Base-by-base conservation (phyloP, 1,140 invertebrate species). In the Pseudomyrmex sp. region DNA sequence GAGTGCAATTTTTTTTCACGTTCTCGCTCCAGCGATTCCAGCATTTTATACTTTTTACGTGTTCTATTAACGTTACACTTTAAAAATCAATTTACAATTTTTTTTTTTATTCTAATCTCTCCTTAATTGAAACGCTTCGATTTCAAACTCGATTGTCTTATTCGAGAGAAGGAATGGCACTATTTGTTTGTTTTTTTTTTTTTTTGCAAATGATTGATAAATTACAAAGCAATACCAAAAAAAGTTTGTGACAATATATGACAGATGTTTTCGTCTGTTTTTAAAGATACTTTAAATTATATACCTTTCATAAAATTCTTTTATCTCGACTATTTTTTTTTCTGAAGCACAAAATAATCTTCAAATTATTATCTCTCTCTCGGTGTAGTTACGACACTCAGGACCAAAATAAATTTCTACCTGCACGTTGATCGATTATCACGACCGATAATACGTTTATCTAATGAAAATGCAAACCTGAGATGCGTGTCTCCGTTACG, bases 381-480 rank as follows among this genome's bases (percentile, higher is more conserved):
- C 35, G 35, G 35, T 35, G 1, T 35, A 35, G 35, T 35, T 59
- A 15, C 66, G 54, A 5, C 5, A 79, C 10, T 58, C 69, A 26
- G 2, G 44, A 15, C 15, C 1, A 8, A 80, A 56, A 50, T 15
- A 35, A 48, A 59, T 69, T 72, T 70, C 48, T 48, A 18, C 26
- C 46, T 69, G 63, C 63, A 35, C 35, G 46, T 5, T n/a, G 54
- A 59, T 69, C 50, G 62, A 69, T 85, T 84, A 75, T 85, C 70
- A 62, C 58, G 48, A 46, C 12, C 52, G 70, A 69, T 84, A 63
- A 69, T 85, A 85, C 52, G 56, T 85, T 84, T 62, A 50, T 84
- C 84, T 76, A 85, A 85, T 85, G 63, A 83, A 69, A 85, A 84
- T 84, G 62, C 70, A 35, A 72, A 80, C 13, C 44, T 20, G 18